Evolutionary conservation across 2,888 invertebrate genomes (phyloP).

Genomic region (Polyommatus icarus): DNA sequence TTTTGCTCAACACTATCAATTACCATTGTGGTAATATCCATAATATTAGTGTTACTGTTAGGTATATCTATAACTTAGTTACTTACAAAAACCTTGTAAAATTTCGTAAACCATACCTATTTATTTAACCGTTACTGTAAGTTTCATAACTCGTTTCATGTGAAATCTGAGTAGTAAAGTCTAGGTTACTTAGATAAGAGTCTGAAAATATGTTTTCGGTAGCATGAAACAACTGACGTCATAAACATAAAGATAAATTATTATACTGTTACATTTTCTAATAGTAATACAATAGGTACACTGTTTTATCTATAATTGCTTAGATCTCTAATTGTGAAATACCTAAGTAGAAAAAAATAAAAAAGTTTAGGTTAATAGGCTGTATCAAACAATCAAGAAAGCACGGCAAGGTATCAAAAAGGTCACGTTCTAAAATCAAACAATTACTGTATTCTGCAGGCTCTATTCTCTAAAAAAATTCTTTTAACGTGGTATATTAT

Average conservation of each 20-base stretch:
- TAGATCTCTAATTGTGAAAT: neutral
- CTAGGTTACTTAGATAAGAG: neutral
- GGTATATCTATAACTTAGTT: too few species aligned
- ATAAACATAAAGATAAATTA: neutral
- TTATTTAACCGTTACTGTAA: neutral
- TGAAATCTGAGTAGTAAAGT: neutral
- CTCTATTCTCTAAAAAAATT: too few species aligned
- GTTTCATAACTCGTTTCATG: neutral
- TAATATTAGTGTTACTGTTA: too few species aligned
- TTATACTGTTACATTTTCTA: slow-evolving; percentile 2
- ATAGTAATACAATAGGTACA: neutral
- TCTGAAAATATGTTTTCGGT: neutral
- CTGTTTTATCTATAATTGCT: neutral
- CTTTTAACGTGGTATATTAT: neutral
- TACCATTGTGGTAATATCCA: too few species aligned
- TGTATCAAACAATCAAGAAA: neutral
- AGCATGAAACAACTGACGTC: slow-evolving; percentile 5
- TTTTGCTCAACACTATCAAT: too few species aligned
- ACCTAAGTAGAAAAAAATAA: too few species aligned
- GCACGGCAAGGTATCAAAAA: neutral
- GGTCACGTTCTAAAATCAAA: neutral
- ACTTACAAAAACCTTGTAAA: too few species aligned
- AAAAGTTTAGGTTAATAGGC: neutral
- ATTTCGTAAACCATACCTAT: neutral
- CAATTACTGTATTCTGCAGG: too few species aligned